A percentile compares a stretch with the other conserved stretches of the same genome.
Evolutionary conservation across 2,888 invertebrate species (phyloP).

Genomic region (Tachystola acroxantha): DNA sequence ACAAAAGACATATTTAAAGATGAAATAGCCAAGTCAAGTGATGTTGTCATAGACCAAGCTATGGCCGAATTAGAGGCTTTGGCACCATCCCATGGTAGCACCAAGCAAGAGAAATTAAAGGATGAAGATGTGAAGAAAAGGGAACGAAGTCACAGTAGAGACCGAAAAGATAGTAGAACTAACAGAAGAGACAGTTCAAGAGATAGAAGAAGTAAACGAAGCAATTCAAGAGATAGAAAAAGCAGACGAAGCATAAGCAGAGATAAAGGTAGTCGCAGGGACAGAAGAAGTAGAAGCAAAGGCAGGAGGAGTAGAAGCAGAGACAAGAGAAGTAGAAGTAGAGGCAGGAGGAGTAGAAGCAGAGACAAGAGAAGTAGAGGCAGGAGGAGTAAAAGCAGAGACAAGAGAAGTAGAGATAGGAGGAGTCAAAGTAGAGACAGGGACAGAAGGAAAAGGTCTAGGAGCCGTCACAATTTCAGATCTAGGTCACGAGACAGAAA

Average conservation of each 20-base stretch:
- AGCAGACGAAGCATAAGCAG: constrained; percentile 25
- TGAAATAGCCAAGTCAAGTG: constrained; percentile 40
- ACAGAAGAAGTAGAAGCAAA: constrained; percentile 32
- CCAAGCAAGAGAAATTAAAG: constrained; percentile 28
- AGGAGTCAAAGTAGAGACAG: constrained; percentile 36
- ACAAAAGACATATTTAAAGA: constrained; percentile 65
- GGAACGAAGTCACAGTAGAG: constrained; percentile 38
- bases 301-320: constrained; percentile 27
- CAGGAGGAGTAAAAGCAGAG: constrained; percentile 27
- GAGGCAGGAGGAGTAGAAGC: constrained; percentile 28
- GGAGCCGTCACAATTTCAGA: constrained; percentile 36
- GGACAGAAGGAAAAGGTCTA: constrained; percentile 35
- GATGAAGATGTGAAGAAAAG: constrained; percentile 34
- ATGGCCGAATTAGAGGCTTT: constrained; percentile 92
- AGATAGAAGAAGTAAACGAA: constrained; percentile 27
- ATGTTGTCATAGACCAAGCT: constrained; percentile 84
- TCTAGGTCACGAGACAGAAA: constrained; percentile 34
- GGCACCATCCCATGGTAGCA: constrained; percentile 80
- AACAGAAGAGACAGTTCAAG: constrained; percentile 41
- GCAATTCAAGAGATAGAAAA: constrained; percentile 36
- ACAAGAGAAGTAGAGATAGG: constrained; percentile 27
- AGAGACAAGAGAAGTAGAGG: constrained; percentile 31
- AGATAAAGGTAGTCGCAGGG: constrained; percentile 27
- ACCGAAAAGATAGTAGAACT: constrained; percentile 33
- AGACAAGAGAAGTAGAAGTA: constrained; percentile 28